Evolutionary conservation across 2,888 invertebrate species (phyloP).

Genomic region (Arge pagana): DNA sequence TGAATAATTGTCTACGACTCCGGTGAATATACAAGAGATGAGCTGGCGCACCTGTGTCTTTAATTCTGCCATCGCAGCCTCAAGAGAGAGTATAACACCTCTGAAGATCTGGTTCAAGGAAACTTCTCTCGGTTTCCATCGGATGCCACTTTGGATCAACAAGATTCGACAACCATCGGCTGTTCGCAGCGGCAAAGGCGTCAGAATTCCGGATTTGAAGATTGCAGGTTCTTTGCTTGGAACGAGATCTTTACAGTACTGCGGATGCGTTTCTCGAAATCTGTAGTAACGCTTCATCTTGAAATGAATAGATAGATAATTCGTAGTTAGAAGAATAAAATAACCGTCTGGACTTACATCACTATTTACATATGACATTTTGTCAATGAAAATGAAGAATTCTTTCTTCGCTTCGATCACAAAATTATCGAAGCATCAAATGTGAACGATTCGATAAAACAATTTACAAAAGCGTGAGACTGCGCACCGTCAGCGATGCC

Average conservation of each 20-base stretch:
- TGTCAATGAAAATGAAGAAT: neutral
- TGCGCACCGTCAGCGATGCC: neutral
- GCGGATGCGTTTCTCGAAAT: constrained; percentile 68
- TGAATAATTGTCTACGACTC: neutral
- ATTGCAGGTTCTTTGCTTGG: constrained; percentile 68
- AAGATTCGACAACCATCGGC: constrained; percentile 71
- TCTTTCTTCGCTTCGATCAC: neutral
- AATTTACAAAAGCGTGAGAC: neutral
- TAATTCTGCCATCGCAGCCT: constrained; percentile 79
- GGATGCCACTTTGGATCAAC: constrained; percentile 71
- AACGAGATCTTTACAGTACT: constrained; percentile 66
- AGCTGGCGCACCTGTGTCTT: constrained; percentile 64
- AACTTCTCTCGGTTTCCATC: constrained; percentile 77
- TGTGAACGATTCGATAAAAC: neutral
- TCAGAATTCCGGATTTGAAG: constrained; percentile 69
- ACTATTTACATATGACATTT: too few species aligned
- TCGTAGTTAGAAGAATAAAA: too few species aligned
- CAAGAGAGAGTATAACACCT: constrained; percentile 70
- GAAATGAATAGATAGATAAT: too few species aligned
- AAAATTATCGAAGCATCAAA: constrained; percentile 1
- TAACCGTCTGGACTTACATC: too few species aligned
- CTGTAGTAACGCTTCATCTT: constrained; percentile 77
- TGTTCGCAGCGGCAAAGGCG: constrained; percentile 72
- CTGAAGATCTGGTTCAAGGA: constrained; percentile 71
- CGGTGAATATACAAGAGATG: neutral